Base-by-base conservation (phyloP, 1,140 invertebrate species). In the Heliconius himera region DNA sequence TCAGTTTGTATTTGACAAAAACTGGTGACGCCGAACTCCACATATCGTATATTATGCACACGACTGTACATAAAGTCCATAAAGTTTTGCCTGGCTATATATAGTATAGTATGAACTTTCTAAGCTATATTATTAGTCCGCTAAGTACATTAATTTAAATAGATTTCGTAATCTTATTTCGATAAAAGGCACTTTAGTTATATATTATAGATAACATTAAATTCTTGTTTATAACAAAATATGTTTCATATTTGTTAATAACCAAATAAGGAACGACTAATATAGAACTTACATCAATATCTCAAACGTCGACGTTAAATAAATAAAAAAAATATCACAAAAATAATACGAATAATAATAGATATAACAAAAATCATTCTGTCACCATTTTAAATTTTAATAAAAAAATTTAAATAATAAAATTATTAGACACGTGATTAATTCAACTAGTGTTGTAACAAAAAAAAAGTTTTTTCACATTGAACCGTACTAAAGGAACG, bases 161-260 rank as follows among this genome's bases (percentile, higher is more conserved):
- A 66, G 22, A 3, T 66, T 66, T 66, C 29, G 11, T 66, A 66
- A 66, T 66, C 56, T 66, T 66, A 66, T 74, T 54, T 54, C 49
- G 56, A 66, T 74, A 74, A 74, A 74, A 74, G 73, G 73, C 73
- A 74, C 74, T 70, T 70, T 13, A 66, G 41, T 76, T 76, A 70
- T 60, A 36, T 16, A 51, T 6, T 26, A 29, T 29, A 38, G 33
- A 77, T 70, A 70, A 70, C n/a, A 49, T 29, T 66, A 70, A 29
- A 46, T 26, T 22, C 8, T 22, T 60, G 20, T 22, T 60, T 60
- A 22, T 60, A 60, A 54, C 41, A 46, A 60, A n/a, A 26, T 26
- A 26, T n/a, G 8, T 60, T 11, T 22, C n/a, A 8, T 22, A 60
- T n/a, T 11, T 8, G 54, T 60, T 8, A 60, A 60, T 60, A 22